Percentiles rank a stretch among this genome's conserved stretches.
Conservation (phyloP, 2,888 invertebrate genomes). For the Podabrus alpinus region DNA sequence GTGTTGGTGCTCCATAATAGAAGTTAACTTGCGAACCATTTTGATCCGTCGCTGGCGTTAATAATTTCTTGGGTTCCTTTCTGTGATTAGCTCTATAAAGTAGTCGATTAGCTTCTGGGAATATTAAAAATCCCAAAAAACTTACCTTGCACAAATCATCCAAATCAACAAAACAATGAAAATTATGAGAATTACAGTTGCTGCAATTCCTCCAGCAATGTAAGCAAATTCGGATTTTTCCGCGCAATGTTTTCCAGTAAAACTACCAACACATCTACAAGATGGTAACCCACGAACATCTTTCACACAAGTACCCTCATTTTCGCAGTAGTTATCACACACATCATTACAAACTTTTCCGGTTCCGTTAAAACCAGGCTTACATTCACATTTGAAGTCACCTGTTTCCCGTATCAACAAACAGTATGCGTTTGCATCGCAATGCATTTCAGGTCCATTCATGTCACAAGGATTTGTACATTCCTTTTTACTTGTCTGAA, state of each 20-base stretch:
- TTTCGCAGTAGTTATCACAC: conserved; percentile 85
- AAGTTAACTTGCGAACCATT: conserved; percentile 94
- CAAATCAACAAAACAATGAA: conserved; percentile 90
- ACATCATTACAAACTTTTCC: conserved; percentile 82
- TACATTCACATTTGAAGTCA: conserved; percentile 90
- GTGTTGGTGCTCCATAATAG: conserved; percentile 93
- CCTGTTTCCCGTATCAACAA: conserved; percentile 80
- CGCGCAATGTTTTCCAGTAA: conserved; percentile 85
- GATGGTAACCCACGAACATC: conserved; percentile 82
- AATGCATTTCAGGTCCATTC: conserved; percentile 79
- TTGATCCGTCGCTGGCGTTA: conserved; percentile 86
- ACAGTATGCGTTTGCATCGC: conserved; percentile 87
- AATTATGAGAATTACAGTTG: conserved; percentile 91
- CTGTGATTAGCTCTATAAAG: conserved; percentile 74
- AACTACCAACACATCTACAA: conserved; percentile 89
- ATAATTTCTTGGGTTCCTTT: conserved; percentile 89
- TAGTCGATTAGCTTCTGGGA: background rate
- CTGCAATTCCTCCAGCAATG: conserved; percentile 92
- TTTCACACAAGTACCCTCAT: conserved; percentile 86
- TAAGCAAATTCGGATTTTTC: conserved; percentile 95
- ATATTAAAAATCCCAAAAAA: conserved; percentile 1
- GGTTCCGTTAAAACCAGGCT: conserved; percentile 89
- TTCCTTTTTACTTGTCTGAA: conserved; percentile 75
- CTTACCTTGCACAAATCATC: conserved; percentile 93
- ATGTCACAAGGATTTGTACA: conserved; percentile 92